Evolutionary conservation across 2,888 invertebrate species (phyloP).

Genomic region (Eupithecia dodoneata): DNA sequence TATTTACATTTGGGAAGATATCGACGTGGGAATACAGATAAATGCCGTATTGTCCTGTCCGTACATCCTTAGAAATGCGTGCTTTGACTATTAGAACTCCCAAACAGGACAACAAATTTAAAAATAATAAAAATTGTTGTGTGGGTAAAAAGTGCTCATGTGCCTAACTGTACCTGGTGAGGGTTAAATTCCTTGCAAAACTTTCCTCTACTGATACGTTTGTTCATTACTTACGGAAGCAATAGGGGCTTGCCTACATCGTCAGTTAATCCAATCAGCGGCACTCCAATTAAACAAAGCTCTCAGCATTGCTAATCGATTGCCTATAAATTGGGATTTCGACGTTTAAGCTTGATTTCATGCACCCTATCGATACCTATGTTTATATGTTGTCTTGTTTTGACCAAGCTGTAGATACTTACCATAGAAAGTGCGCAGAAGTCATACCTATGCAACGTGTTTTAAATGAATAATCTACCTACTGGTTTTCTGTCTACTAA

Average conservation of each 20-base stretch:
- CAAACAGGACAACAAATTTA: background rate
- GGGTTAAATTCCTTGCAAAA: slow-evolving; percentile 34
- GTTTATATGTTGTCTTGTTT: slow-evolving; percentile 6
- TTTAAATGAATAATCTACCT: slow-evolving; percentile 6
- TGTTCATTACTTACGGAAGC: slow-evolving; percentile 57
- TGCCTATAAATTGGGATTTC: slow-evolving; percentile 69
- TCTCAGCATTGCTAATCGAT: slow-evolving; percentile 74
- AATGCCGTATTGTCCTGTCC: slow-evolving; percentile 56
- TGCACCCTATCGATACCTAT: slow-evolving; percentile 57
- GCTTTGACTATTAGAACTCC: slow-evolving; percentile 6
- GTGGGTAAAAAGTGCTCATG: background rate
- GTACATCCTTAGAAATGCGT: slow-evolving; percentile 30
- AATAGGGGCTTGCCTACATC: slow-evolving; percentile 51
- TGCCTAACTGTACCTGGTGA: slow-evolving; percentile 3
- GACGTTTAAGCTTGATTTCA: slow-evolving; percentile 63
- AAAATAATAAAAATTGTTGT: background rate
- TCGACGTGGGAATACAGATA: slow-evolving; percentile 75
- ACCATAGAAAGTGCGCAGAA: slow-evolving; percentile 25
- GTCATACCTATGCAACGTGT: slow-evolving; percentile 1
- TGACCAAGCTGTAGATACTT: background rate
- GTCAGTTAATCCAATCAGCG: slow-evolving; percentile 72
- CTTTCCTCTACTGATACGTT: slow-evolving; percentile 52
- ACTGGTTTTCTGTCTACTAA: slow-evolving; percentile 11
- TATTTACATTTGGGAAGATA: slow-evolving; percentile 81
- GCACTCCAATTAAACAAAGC: slow-evolving; percentile 76